Conservation (phyloP, 2,888 invertebrate species). For the Pseudoips prasinana region DNA sequence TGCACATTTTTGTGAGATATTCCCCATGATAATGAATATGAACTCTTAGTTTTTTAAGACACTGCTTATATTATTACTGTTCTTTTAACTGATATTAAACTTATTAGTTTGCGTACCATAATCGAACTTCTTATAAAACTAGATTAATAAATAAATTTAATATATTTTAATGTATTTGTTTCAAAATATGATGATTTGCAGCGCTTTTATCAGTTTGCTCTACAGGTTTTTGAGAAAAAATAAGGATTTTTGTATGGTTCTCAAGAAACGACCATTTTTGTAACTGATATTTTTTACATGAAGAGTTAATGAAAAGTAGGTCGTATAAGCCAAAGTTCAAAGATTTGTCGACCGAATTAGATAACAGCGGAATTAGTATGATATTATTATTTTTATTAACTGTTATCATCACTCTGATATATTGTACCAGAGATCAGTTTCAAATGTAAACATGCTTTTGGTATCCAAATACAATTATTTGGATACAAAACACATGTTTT, state of each 20-base stretch:
- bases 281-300: too few species aligned
- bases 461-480: too few species aligned
- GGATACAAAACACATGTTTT: too few species aligned
- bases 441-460: too few species aligned
- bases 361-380: constrained; percentile 16
- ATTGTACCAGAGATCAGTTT: constrained; percentile 8
- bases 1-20: too few species aligned
- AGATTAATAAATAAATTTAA: constrained; percentile 39
- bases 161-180: constrained; percentile 43
- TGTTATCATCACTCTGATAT: constrained; percentile 13
- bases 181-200: constrained; percentile 17
- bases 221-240: constrained; percentile 22
- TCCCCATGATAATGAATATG: too few species aligned
- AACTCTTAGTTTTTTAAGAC: too few species aligned
- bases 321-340: too few species aligned
- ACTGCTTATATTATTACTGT: too few species aligned
- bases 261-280: too few species aligned
- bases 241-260: too few species aligned
- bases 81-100: constrained; percentile 18
- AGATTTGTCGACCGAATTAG: constrained; percentile 21
- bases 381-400: constrained; percentile 26
- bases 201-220: constrained; percentile 21
- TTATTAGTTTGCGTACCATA: constrained; percentile 20
- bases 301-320: too few species aligned
- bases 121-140: constrained; percentile 31